Percentiles rank a stretch among this genome's conserved stretches.
Conservation (phyloP, 2,113 vertebrate genomes). For the Pyxicephalus adspersus region DNA sequence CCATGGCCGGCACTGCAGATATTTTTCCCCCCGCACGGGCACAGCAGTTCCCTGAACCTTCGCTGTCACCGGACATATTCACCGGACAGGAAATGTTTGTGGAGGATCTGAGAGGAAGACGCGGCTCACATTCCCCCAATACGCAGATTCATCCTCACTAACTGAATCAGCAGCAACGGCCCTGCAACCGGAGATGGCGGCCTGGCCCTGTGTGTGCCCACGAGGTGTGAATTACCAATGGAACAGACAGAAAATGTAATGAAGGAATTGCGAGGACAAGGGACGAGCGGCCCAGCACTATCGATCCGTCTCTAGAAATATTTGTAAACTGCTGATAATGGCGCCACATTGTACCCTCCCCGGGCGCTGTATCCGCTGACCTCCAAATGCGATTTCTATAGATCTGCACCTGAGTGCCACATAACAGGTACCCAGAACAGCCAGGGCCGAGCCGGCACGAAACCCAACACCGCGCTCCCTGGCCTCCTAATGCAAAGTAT, state of each 20-base stretch:
- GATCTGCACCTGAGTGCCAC: slow-evolving; percentile 63
- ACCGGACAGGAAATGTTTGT: neutral
- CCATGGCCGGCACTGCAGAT: too few species aligned
- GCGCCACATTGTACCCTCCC: slow-evolving; percentile 63
- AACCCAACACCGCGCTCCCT: slow-evolving; percentile 63
- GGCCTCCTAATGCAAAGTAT: slow-evolving; percentile 71
- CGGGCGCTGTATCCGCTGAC: slow-evolving; percentile 55
- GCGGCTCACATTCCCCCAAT: neutral
- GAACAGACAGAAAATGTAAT: slow-evolving; percentile 65
- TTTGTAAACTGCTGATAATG: slow-evolving; percentile 74
- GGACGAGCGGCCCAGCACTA: slow-evolving; percentile 60
- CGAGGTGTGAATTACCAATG: slow-evolving; percentile 68
- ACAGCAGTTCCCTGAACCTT: neutral
- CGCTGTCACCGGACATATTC: neutral
- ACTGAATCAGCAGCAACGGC: slow-evolving; percentile 41
- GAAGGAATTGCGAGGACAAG: slow-evolving; percentile 62
- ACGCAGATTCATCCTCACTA: neutral
- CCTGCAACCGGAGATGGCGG: slow-evolving; percentile 10
- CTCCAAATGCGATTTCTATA: slow-evolving; percentile 70
- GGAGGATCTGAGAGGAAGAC: neutral
- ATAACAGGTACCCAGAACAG: slow-evolving; percentile 55
- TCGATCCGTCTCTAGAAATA: slow-evolving; percentile 66
- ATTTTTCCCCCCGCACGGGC: too few species aligned
- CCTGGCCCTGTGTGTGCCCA: neutral
- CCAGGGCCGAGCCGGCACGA: slow-evolving; percentile 57